phyloP scores from a whole-genome alignment of 2,797 vertebrate genomes.

The Luscinia luscinia region DNA sequence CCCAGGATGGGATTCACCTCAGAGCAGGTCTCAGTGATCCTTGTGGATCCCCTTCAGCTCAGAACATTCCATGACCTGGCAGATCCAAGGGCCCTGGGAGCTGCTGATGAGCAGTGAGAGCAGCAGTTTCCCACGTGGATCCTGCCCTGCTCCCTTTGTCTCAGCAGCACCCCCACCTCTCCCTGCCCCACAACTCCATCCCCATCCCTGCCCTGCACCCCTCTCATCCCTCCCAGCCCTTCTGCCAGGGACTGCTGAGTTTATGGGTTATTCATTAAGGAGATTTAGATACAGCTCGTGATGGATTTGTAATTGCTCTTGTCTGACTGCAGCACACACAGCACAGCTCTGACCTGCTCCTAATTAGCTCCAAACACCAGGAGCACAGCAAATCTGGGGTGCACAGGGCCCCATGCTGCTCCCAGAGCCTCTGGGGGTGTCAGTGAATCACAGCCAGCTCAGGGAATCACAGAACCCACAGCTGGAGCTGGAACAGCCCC shows the following conservation, averaged over 20 bases:
- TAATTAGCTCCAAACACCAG: constrained; percentile 26
- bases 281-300: constrained; percentile 1
- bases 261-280: constrained; percentile 9
- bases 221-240: background rate
- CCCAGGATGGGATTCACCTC: no score
- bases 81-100: no score
- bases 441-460: background rate
- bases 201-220: background rate
- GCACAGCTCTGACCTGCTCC: background rate
- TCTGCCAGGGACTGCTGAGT: background rate
- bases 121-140: no score
- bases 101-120: no score
- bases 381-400: background rate
- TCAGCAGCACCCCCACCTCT: background rate
- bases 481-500: no score
- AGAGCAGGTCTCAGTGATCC: no score
- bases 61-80: no score
- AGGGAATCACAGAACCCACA: background rate
- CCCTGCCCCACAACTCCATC: accelerated
- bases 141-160: background rate
- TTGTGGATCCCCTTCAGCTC: no score
- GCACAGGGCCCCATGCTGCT: background rate
- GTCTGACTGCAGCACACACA: constrained; percentile 11
- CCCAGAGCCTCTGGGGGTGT: background rate
- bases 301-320: constrained; percentile 39